These are phyloP conservation scores for Octopus sinensis DNA, from an alignment of 1,140 invertebrate genomes.

Conservation along the genomic window DNA sequence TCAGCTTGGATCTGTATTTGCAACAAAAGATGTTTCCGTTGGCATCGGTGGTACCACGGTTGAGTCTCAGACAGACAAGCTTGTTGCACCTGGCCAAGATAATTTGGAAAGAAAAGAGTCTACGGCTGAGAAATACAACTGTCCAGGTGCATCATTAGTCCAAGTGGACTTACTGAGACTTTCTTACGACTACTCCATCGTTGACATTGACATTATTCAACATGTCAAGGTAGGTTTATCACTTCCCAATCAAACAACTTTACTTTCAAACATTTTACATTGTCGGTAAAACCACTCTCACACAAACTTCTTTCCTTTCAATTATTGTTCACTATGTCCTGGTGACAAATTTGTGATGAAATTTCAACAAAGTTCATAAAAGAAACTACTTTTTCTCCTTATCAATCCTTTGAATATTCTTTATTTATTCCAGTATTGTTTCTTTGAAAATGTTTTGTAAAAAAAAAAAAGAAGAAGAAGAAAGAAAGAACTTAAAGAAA, in stretches of 20 bases:
- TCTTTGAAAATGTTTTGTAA: too few relatives aligned
- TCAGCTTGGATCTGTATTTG: conserved; percentile 9
- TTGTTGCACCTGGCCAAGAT: background rate
- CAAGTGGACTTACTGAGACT: conserved; percentile 6
- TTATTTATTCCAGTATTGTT: too few relatives aligned
- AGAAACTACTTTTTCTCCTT: too few relatives aligned
- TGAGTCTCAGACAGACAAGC: background rate
- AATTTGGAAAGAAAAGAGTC: background rate
- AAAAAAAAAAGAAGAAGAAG: too few relatives aligned
- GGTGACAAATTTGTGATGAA: too few relatives aligned
- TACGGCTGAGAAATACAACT: background rate
- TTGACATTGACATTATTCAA: conserved; percentile 1
- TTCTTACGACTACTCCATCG: conserved; percentile 1
- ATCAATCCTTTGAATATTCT: too few relatives aligned
- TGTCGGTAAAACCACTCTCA: too few relatives aligned
- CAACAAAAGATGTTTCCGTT: background rate
- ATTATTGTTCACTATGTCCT: too few relatives aligned
- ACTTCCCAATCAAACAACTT: background rate
- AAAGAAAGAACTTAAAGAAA: too few relatives aligned
- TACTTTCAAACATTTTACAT: too few relatives aligned
- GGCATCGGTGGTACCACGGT: background rate
- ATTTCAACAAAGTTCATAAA: too few relatives aligned
- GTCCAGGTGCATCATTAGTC: background rate
- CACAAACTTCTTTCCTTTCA: too few relatives aligned
- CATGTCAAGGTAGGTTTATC: background rate